These are phyloP conservation scores for Halictus ligatus DNA, from an alignment of 2,888 invertebrate species.

Conservation along the genomic window DNA sequence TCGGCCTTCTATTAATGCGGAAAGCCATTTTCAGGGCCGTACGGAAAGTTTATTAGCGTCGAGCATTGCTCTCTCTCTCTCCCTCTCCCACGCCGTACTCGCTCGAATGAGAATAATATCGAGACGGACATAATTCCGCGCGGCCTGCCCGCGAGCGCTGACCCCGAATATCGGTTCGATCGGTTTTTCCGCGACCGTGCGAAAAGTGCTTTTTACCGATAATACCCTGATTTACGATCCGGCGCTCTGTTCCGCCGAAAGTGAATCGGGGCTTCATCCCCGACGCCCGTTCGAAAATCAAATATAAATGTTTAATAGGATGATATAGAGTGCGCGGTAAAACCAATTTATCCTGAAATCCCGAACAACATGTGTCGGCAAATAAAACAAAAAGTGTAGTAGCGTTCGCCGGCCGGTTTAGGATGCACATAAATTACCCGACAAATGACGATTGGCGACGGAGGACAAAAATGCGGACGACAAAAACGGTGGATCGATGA, in stretches of 20 bases:
- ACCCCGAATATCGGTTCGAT: neutral
- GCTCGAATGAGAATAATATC: constrained; percentile 19
- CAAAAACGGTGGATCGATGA: neutral
- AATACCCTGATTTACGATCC: neutral
- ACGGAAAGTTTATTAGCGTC: constrained; percentile 29
- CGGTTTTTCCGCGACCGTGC: neutral
- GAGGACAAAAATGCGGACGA: neutral
- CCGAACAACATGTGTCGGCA: neutral
- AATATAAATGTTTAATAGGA: constrained; percentile 9
- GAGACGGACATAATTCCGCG: neutral
- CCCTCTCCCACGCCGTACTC: neutral
- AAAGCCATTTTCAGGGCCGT: constrained; percentile 16
- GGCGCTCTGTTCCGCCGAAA: neutral
- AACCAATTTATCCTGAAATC: neutral
- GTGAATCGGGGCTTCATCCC: constrained; percentile 6
- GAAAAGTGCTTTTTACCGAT: neutral
- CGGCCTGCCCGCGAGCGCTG: neutral
- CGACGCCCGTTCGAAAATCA: constrained; percentile 1
- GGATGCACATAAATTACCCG: neutral
- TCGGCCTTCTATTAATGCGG: constrained; percentile 11
- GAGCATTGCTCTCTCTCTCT: neutral
- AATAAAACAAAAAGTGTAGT: neutral
- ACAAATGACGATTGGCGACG: neutral
- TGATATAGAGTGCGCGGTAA: neutral
- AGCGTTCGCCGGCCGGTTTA: neutral